A percentile compares a stretch with the other conserved stretches of the same genome.
Evolutionary conservation across 2,113 vertebrate species (phyloP).

Genomic region (Grantiella picta): DNA sequence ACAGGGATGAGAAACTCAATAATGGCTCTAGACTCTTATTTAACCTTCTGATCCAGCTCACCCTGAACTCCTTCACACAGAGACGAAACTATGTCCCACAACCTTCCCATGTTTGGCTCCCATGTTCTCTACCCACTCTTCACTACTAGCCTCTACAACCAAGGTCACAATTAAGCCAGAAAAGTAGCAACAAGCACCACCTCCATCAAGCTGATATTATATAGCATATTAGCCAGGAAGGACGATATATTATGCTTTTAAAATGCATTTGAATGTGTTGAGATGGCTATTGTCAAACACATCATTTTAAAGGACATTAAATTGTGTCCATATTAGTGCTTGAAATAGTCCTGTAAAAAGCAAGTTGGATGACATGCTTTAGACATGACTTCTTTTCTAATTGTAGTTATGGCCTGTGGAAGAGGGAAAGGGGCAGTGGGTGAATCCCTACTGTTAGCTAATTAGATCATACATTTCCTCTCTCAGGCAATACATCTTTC

Average conservation of each 20-base stretch:
- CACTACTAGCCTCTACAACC: background rate
- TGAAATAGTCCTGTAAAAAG: background rate
- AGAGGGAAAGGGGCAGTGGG: slow-evolving; percentile 32
- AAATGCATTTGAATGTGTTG: background rate
- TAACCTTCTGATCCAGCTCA: background rate
- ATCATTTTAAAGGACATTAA: background rate
- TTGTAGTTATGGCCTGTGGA: background rate
- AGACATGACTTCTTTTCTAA: background rate
- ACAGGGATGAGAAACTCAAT: background rate
- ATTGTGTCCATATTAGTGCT: background rate
- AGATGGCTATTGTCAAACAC: background rate
- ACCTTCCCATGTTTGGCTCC: background rate
- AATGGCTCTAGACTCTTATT: background rate
- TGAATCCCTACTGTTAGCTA: slow-evolving; percentile 48
- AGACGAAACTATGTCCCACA: background rate
- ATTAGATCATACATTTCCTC: slow-evolving; percentile 39
- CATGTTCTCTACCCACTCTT: background rate
- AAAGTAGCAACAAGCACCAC: background rate
- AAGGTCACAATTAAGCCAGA: background rate
- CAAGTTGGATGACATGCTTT: background rate
- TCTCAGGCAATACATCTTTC: slow-evolving; percentile 48
- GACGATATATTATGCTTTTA: background rate
- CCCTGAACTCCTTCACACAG: background rate
- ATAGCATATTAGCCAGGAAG: background rate
- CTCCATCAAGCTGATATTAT: background rate